Evolutionary conservation across 2,888 invertebrate species (phyloP), one percentile per base, ranked within the genome.

Genomic region (Dasypolia templi): DNA sequence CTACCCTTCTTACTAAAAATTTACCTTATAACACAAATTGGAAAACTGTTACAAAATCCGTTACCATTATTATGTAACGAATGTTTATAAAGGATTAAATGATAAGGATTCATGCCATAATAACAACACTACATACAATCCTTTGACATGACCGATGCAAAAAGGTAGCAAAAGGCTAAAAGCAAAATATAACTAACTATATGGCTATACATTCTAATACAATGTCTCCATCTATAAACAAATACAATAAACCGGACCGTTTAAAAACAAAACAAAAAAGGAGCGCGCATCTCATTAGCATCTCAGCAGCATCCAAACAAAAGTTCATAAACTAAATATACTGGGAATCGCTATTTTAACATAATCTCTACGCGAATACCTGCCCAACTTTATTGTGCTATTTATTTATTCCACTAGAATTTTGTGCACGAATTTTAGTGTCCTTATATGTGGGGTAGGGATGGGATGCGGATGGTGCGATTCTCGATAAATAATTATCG

Each of bases 371-470:
- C 81, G 75, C 83, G 82, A 87, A 86, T 86, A 86, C 86, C 86
- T 86, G 86, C 82, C 81, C 76, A 78, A 82, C 79, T 86, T 86
- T 86, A 86, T 86, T 83, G 83, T 78, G 77, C 86, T 86, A 86
- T 86, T 86, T 86, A 86, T 86, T 86, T 86, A 86, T 86, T 86
- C 86, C 86, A 84, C 86, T 85, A 81, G 86, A 84, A 84, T 86
- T 85, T 83, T 86, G 86, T 79, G 85, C 86, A 86, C 81, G 82
- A 86, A 86, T 86, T 86, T 86, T 86, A 86, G 86, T 86, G 79
- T 86, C 81, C 86, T 86, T 86, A 86, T 86, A 86, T 84, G 85
- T 86, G 75, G 11, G 11, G 3, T 80, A 86, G 77, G 65, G 85
- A 65, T 73, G 84, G 65, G 76, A 67, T 0, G 11, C 82, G 65